Percentiles rank a stretch among this genome's conserved stretches.
Evolutionary conservation across 2,113 vertebrate genomes (phyloP).

Genomic region (Chroicocephalus ridibundus): DNA sequence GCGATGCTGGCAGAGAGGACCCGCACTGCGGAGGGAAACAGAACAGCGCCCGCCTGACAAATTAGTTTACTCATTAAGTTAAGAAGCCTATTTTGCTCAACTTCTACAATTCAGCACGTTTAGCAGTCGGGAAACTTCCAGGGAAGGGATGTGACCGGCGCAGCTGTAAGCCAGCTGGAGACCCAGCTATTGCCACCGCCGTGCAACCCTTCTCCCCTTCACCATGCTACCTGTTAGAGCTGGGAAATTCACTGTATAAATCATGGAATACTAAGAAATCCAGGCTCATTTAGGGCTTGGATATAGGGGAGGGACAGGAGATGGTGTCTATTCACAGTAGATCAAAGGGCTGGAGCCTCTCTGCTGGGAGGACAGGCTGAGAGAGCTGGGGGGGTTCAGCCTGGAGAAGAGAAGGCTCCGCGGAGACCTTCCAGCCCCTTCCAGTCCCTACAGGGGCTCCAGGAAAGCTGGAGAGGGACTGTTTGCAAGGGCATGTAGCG

Average conservation of each 20-base stretch:
- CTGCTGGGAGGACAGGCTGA: too few species aligned
- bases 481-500: too few species aligned
- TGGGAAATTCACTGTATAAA: not conserved
- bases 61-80: not conserved
- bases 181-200: too few species aligned
- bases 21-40: constrained; percentile 2
- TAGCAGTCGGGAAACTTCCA: not conserved
- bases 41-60: not conserved
- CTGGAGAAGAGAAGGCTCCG: too few species aligned
- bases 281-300: not conserved
- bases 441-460: too few species aligned
- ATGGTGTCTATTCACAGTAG: not conserved
- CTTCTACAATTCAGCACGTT: not conserved
- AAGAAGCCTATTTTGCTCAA: not conserved
- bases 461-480: too few species aligned
- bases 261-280: not conserved
- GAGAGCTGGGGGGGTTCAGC: too few species aligned
- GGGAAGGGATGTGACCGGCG: not conserved
- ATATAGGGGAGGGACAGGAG: not conserved
- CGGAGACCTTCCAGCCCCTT: too few species aligned
- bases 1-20: not conserved
- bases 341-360: too few species aligned
- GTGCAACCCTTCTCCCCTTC: not conserved
- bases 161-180: not conserved
- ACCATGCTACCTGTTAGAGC: accelerated